phyloP scores from a whole-genome alignment of 2,113 vertebrate species.

The Promerops cafer region DNA sequence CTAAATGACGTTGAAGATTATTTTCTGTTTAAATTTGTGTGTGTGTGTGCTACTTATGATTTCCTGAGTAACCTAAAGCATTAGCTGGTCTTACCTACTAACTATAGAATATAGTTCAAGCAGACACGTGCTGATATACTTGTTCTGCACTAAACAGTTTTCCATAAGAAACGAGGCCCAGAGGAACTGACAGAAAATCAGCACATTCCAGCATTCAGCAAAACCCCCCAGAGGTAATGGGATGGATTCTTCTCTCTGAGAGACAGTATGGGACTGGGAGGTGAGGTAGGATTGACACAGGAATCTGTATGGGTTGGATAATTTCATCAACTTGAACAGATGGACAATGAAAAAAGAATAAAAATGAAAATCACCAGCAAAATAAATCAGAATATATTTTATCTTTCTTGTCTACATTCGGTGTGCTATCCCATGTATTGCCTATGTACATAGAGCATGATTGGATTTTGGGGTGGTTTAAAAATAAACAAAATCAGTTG shows the following conservation, averaged over 20 bases:
- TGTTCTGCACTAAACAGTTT: neutral
- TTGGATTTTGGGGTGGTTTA: neutral
- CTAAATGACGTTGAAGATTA: neutral
- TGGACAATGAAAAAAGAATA: neutral
- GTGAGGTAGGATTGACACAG: neutral
- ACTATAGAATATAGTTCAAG: neutral
- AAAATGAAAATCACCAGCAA: neutral
- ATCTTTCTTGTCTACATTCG: neutral
- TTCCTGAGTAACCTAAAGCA: constrained; percentile 24
- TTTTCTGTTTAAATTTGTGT: constrained; percentile 4
- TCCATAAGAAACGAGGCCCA: neutral
- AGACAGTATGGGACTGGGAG: neutral
- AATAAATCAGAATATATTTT: neutral
- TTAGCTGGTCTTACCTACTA: constrained; percentile 50
- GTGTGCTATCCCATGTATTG: neutral
- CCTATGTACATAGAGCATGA: constrained; percentile 34
- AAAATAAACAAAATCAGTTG: constrained; percentile 57
- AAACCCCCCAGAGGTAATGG: neutral
- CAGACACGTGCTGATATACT: neutral
- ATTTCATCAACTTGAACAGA: neutral
- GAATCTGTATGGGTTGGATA: neutral
- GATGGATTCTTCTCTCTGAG: neutral
- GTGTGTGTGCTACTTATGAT: constrained; percentile 5
- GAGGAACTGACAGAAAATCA: neutral
- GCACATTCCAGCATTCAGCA: neutral